phyloP scores from a whole-genome alignment of 2,888 invertebrate genomes.

The Anorthoa munda region DNA sequence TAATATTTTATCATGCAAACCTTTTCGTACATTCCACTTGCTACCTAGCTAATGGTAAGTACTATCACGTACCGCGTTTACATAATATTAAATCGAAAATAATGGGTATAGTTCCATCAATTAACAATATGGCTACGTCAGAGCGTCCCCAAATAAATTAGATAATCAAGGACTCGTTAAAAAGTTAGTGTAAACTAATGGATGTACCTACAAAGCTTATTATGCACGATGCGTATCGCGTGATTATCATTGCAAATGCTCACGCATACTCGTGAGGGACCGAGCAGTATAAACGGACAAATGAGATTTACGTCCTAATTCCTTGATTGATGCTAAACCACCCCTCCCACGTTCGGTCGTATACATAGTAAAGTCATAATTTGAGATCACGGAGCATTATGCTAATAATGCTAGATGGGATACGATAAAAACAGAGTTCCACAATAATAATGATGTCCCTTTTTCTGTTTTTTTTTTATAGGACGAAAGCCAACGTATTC shows the following conservation, averaged over 20 bases:
- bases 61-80: not conserved
- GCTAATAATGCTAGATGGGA: slow-evolving; percentile 55
- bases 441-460: not conserved
- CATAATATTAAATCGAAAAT: slow-evolving; percentile 9
- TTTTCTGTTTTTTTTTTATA: slow-evolving; percentile 6
- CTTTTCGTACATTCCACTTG: not conserved
- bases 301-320: slow-evolving; percentile 84
- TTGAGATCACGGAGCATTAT: slow-evolving; percentile 60
- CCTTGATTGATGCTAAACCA: slow-evolving; percentile 85
- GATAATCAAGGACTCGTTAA: slow-evolving; percentile 36
- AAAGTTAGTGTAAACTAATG: slow-evolving; percentile 52
- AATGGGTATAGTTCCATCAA: not conserved
- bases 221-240: slow-evolving; percentile 64
- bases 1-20: not conserved
- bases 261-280: slow-evolving; percentile 70
- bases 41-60: not conserved
- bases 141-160: slow-evolving; percentile 15
- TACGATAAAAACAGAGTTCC: not conserved
- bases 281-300: slow-evolving; percentile 76
- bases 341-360: slow-evolving; percentile 69
- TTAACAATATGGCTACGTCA: slow-evolving; percentile 20
- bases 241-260: slow-evolving; percentile 72
- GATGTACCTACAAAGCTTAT: slow-evolving; percentile 45
- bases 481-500: not conserved
- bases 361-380: slow-evolving; percentile 76